Conservation (phyloP, 2,888 invertebrate genomes). For the Machimus atricapillus region DNA sequence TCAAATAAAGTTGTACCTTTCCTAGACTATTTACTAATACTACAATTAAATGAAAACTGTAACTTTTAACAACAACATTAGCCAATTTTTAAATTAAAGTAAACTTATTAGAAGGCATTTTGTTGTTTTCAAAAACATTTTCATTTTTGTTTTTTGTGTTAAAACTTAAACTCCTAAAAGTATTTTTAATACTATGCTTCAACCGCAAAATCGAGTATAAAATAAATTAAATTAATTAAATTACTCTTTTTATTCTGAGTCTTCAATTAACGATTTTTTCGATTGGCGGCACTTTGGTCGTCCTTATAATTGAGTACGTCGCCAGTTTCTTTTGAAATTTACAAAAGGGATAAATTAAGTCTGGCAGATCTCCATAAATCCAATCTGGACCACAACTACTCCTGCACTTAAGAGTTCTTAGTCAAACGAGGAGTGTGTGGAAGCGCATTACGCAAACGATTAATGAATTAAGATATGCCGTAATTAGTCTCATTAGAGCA, state of each 20-base stretch:
- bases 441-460: background rate
- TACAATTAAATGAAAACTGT: too few relatives aligned
- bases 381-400: background rate
- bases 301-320: background rate
- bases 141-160: too few relatives aligned
- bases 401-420: background rate
- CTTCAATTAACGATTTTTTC: background rate
- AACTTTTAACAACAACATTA: too few relatives aligned
- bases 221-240: background rate
- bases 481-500: constrained; percentile 19
- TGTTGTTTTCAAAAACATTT: too few relatives aligned
- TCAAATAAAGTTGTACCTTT: too few relatives aligned
- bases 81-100: too few relatives aligned
- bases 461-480: background rate
- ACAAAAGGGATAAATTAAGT: background rate
- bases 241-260: background rate
- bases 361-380: background rate
- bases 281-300: background rate
- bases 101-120: too few relatives aligned
- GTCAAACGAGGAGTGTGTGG: background rate
- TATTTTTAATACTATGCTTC: too few relatives aligned
- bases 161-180: too few relatives aligned
- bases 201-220: background rate
- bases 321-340: background rate
- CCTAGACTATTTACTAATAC: too few relatives aligned